phyloP scores from a whole-genome alignment of 2,113 vertebrate genomes.

The Piprites chloris region DNA sequence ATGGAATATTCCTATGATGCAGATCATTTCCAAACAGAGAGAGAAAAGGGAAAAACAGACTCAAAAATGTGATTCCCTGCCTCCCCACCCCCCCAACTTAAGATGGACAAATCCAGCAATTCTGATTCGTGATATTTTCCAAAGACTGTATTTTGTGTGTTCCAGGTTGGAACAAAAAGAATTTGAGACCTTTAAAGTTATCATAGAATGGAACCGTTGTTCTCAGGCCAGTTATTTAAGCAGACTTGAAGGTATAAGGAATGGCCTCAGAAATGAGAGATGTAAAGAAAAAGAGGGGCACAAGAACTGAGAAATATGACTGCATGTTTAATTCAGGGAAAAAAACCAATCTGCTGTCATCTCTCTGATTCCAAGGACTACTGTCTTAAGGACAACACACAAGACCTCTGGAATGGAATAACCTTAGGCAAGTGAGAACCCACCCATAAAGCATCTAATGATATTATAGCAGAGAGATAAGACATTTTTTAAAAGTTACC shows the following conservation, averaged over 20 bases:
- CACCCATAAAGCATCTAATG: not conserved
- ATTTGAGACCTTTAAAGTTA: not conserved
- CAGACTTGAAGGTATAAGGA: not conserved
- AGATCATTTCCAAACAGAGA: not conserved
- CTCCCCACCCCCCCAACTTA: not conserved
- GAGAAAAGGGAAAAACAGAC: not conserved
- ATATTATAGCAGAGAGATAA: not conserved
- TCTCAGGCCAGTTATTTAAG: not conserved
- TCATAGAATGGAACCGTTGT: not conserved
- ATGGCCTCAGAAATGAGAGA: not conserved
- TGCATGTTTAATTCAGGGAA: not conserved
- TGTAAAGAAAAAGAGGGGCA: not conserved
- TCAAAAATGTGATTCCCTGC: not conserved
- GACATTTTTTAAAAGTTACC: not conserved
- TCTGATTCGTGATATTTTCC: not conserved
- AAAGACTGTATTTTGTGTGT: not conserved
- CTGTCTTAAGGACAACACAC: not conserved
- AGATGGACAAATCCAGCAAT: not conserved
- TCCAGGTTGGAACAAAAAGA: not conserved
- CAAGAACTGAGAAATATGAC: not conserved
- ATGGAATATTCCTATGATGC: not conserved
- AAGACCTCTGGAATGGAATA: slow-evolving; percentile 1
- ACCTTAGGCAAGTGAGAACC: not conserved
- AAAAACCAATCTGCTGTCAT: not conserved
- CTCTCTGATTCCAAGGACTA: not conserved